Evolutionary conservation across 2,888 invertebrate genomes (phyloP), one percentile per base, ranked within the genome.

Genomic region (Phortica okadai): DNA sequence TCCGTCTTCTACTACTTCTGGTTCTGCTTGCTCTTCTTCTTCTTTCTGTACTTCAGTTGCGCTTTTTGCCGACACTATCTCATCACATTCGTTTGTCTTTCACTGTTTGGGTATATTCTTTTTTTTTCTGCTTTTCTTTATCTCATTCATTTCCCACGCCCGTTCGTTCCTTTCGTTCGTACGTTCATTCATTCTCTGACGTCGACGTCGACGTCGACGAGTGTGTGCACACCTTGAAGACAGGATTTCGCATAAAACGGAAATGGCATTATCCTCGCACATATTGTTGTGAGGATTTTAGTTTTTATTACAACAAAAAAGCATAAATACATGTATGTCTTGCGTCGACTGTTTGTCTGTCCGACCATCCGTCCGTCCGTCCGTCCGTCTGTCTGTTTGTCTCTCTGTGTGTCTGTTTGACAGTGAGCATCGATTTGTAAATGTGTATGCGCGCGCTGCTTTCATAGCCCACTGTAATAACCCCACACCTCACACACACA

Each of bases 261-360:
- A 86, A 86, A 86, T 88, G 88, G 85, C 88, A 88, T 86, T 86
- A 86, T 86, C 87, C 85, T 83, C 84, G 85, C 88, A 88, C 88
- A 86, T 88, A 86, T 88, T 86, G 85, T 88, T 86, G 87, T 86
- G 88, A 82, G 88, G 85, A 86, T 86, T 86, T 86, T 88, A 86
- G 85, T 86, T 86, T 86, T 86, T 88, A 86, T 86, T 86, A 88
- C 83, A 87, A 84, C 83, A 81, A 83, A 82, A 83, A 82, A 78
- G 78, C 33, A 41, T 11, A 56, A 72, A 72, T 62, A 62, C 25
- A 62, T 62, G 6, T 62, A 7, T 62, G 16, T 62, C 33, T 10
- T 59, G 16, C 56, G 56, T 59, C 21, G 21, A 7, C n/a, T 59
- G 59, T 59, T 16, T 14, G 16, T 59, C 6, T n/a, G 16, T 59